Evolutionary conservation across 1,140 invertebrate species (phyloP), one percentile per base, ranked within the genome.

Genomic region (Drosophila lini): DNA sequence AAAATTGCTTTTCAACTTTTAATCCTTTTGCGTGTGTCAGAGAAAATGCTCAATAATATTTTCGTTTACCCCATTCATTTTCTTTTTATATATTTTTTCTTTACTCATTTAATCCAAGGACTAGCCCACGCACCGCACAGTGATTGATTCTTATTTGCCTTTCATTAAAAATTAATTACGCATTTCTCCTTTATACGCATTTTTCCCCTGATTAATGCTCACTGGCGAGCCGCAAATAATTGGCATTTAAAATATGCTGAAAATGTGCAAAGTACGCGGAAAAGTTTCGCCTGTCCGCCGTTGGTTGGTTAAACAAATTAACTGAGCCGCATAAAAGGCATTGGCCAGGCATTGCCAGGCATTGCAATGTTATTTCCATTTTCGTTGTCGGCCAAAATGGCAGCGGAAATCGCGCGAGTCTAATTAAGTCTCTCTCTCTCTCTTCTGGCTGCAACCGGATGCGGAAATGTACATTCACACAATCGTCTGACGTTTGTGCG

Each of bases 101-200:
- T 71, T 31, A 25, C 32, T 68, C 48, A 61, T 68, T 65, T 77
- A 62, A 74, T 47, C 22, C 48, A 76, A 60, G 74, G 63, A 68
- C 62, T 76, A 55, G 63, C 53, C 47, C 57, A 60, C 64, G 64
- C 75, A 48, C 41, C 52, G 52, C 55, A 64, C 61, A 76, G 61
- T 75, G 63, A 68, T 50, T 75, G 80, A 67, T 59, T 71, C 78
- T 80, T 88, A 88, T 86, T 86, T 88, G 83, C 80, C 83, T 86
- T 86, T 88, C 81, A 86, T 86, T 83, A 88, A 88, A 88, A 89
- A 88, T 88, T 88, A 86, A 86, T 86, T 86, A 86, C 83, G 70
- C 77, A 48, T 79, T 53, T 64, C 53, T 71, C 36, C 41, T 11
- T 25, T 55, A 16, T 47, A 55, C 53, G 22, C 47, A 44, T 36